A percentile compares a stretch with the other conserved stretches of the same genome.
Evolutionary conservation across 2,113 vertebrate species (phyloP).

Genomic region (Pica pica): DNA sequence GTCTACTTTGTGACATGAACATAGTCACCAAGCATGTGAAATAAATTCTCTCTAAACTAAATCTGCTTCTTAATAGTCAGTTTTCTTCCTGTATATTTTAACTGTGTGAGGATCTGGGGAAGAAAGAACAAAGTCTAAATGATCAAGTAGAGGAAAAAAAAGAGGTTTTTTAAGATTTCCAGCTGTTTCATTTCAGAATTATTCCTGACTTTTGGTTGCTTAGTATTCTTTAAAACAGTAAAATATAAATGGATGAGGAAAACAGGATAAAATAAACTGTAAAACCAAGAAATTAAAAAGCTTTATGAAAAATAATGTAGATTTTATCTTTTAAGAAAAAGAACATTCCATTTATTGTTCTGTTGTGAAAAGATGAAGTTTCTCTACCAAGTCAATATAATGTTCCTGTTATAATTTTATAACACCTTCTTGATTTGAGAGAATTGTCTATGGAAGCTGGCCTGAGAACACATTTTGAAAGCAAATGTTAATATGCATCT

Average conservation of each 20-base stretch:
- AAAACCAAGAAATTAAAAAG: neutral
- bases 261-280: neutral
- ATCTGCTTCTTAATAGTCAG: neutral
- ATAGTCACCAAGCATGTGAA: neutral
- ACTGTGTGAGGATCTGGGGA: neutral
- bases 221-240: neutral
- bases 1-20: neutral
- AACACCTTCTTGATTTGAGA: neutral
- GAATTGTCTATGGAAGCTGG: neutral
- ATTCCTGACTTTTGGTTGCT: neutral
- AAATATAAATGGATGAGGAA: neutral
- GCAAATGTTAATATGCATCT: neutral
- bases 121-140: neutral
- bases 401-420: neutral
- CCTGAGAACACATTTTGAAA: neutral
- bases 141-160: neutral
- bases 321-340: neutral
- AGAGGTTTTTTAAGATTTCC: rapidly evolving
- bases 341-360: neutral
- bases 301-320: neutral
- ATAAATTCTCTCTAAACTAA: neutral
- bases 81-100: neutral
- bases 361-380: neutral
- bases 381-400: neutral
- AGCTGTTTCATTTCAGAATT: neutral